These are phyloP conservation scores for Embidobia sp. DNA, from an alignment of 2,888 invertebrate genomes.

Conservation along the genomic window DNA sequence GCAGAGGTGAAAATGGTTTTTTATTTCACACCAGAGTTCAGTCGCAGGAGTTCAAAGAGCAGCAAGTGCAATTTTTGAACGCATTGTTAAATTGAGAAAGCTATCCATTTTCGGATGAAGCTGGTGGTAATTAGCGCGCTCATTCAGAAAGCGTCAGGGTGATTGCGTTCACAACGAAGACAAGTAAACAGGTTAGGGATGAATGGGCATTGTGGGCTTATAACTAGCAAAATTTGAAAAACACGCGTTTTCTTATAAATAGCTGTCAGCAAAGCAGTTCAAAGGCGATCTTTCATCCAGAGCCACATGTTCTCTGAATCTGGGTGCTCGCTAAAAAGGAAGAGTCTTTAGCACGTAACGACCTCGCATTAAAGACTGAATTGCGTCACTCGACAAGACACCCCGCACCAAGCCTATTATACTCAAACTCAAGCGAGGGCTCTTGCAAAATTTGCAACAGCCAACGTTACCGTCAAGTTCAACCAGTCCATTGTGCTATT, in stretches of 20 bases:
- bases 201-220: conserved; percentile 40
- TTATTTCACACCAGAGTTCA: no score
- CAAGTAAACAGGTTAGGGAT: conserved; percentile 48
- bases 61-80: conserved; percentile 42
- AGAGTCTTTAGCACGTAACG: conserved; percentile 71
- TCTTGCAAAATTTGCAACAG: conserved; percentile 72
- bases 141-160: conserved; percentile 66
- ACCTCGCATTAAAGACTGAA: conserved; percentile 75
- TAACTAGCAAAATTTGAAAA: conserved; percentile 65
- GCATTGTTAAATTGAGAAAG: conserved; percentile 67
- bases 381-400: conserved; percentile 75
- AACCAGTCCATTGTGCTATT: conserved; percentile 68
- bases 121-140: conserved; percentile 70
- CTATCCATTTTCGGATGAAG: conserved; percentile 70
- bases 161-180: conserved; percentile 58
- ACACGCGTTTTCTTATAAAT: conserved; percentile 66
- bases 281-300: conserved; percentile 55
- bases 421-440: conserved; percentile 54
- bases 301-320: conserved; percentile 43
- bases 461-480: conserved; percentile 51
- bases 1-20: no score
- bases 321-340: conserved; percentile 44
- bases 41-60: conserved; percentile 21
- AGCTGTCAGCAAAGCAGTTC: conserved; percentile 45
- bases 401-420: conserved; percentile 71